Evolutionary conservation across 2,797 vertebrate genomes (phyloP).

Genomic region (Acestrorhynchus altus): DNA sequence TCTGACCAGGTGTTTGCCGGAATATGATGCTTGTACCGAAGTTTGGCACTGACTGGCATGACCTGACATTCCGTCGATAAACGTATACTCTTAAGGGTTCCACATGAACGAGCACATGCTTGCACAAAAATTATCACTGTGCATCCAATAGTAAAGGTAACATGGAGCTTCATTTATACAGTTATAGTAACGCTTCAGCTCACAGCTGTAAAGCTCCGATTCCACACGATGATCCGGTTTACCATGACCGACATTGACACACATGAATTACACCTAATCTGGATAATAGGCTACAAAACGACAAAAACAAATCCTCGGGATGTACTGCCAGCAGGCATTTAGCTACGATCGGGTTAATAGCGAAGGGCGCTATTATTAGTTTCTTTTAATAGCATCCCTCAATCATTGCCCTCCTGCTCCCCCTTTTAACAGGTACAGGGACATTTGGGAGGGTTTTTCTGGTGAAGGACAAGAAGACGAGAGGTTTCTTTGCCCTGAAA

Average conservation of each 20-base stretch:
- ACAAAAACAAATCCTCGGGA: not conserved
- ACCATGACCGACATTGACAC: not conserved
- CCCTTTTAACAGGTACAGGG: constrained; percentile 83
- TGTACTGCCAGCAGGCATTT: too few species aligned
- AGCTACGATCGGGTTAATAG: not conserved
- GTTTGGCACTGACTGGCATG: too few species aligned
- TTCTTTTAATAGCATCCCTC: constrained; percentile 10
- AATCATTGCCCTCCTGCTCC: not conserved
- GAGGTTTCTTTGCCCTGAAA: constrained; percentile 88
- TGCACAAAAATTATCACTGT: too few species aligned
- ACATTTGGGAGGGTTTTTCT: constrained; percentile 93
- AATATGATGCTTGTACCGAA: too few species aligned
- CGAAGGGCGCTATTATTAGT: not conserved
- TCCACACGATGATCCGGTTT: not conserved
- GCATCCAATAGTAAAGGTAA: not conserved
- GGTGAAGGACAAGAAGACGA: constrained; percentile 84
- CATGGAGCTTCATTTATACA: not conserved
- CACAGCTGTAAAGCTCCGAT: too few species aligned
- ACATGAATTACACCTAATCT: not conserved
- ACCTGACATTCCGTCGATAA: too few species aligned
- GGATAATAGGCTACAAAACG: too few species aligned
- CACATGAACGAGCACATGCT: not conserved
- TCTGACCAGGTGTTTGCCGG: too few species aligned
- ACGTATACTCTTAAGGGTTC: too few species aligned
- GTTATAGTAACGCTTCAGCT: not conserved